These are phyloP conservation scores for Amphilophus citrinellus DNA, from an alignment of 2,113 vertebrate genomes.

Conservation along the genomic window DNA sequence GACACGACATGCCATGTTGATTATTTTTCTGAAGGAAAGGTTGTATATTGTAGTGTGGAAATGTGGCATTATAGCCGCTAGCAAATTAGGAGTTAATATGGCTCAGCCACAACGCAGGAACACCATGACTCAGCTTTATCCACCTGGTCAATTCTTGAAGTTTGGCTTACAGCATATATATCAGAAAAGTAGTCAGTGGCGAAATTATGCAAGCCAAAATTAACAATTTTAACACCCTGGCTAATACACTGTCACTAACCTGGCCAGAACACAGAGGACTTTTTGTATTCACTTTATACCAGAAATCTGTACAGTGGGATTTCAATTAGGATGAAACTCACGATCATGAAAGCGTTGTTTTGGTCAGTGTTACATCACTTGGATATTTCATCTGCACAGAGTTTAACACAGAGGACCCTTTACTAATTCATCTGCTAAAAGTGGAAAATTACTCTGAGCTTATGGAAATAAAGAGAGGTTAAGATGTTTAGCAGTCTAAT, in stretches of 20 bases:
- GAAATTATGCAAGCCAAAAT: not conserved
- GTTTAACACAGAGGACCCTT: not conserved
- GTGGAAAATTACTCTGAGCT: not conserved
- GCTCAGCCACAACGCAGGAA: not conserved
- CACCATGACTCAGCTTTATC: not conserved
- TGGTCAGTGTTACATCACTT: not conserved
- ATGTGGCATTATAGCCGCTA: slow-evolving; percentile 29
- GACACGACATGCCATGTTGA: slow-evolving; percentile 79
- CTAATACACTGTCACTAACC: not conserved
- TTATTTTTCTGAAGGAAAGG: slow-evolving; percentile 79
- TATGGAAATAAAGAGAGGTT: not conserved
- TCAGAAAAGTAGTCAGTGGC: not conserved
- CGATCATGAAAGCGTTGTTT: not conserved
- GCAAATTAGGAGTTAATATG: not conserved
- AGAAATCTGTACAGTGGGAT: not conserved
- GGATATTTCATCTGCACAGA: not conserved
- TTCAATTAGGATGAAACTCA: not conserved
- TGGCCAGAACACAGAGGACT: not conserved
- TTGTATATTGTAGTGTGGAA: slow-evolving; percentile 72
- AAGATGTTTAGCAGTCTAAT: not conserved
- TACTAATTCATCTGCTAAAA: not conserved
- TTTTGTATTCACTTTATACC: not conserved
- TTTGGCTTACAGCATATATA: not conserved
- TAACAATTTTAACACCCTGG: not conserved
- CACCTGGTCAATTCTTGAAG: not conserved